Evolutionary conservation across 2,113 vertebrate genomes (phyloP).

Genomic region (Meleagris gallopavo): DNA sequence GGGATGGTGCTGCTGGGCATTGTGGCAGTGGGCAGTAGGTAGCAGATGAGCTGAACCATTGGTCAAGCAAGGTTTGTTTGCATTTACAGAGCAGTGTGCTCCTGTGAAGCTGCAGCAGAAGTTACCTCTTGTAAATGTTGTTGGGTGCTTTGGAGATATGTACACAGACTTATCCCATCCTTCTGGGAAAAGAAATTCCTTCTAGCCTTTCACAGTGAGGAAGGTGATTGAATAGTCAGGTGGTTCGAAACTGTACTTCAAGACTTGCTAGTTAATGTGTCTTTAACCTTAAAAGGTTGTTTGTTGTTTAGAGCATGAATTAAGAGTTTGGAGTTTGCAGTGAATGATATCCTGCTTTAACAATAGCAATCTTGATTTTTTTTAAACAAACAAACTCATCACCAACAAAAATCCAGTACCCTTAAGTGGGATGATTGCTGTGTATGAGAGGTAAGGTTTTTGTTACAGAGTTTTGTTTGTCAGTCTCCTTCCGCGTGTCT

Average conservation of each 20-base stretch:
- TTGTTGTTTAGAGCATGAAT: background rate
- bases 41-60: background rate
- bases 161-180: background rate
- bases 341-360: background rate
- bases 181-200: background rate
- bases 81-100: background rate
- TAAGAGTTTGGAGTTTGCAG: background rate
- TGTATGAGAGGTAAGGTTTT: background rate
- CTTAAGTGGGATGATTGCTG: background rate
- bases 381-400: background rate
- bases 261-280: background rate
- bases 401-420: background rate
- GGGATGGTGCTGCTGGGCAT: background rate
- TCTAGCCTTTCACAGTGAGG: background rate
- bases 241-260: background rate
- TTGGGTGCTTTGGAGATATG: background rate
- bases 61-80: background rate
- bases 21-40: background rate
- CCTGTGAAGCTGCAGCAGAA: background rate
- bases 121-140: background rate
- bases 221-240: background rate
- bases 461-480: background rate
- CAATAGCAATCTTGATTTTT: background rate
- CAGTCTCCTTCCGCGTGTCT: background rate
- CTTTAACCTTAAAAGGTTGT: background rate